Percentiles rank a stretch among this genome's conserved stretches.
These are phyloP conservation scores for Ariopsis seemanni DNA, from an alignment of 2,113 vertebrate genomes.

Conservation along the genomic window DNA sequence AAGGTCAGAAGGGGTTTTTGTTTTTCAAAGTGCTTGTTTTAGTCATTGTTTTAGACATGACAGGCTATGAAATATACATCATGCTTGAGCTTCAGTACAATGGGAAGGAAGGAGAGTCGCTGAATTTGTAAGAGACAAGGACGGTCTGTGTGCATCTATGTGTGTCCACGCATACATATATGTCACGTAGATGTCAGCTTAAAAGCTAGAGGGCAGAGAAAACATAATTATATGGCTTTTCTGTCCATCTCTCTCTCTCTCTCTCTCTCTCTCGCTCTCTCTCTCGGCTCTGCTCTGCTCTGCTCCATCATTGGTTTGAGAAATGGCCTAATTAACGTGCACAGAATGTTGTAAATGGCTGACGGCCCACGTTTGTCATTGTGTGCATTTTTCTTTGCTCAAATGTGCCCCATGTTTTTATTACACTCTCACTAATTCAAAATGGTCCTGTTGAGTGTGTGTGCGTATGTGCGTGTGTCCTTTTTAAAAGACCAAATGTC, in stretches of 20 bases:
- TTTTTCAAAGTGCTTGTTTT: conserved; percentile 15
- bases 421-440: conserved; percentile 9
- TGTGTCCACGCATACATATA: not conserved
- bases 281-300: not conserved
- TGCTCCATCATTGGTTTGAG: conserved; percentile 62
- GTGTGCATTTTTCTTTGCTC: conserved; percentile 5
- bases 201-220: conserved; percentile 41
- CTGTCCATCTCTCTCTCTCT: conserved; percentile 2
- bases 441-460: not conserved
- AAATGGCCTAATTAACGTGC: conserved; percentile 58
- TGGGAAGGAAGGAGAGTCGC: conserved; percentile 23
- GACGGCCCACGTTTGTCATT: conserved; percentile 12
- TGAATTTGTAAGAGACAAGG: conserved; percentile 32
- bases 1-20: conserved; percentile 2
- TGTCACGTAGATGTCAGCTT: conserved; percentile 44
- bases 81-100: conserved; percentile 37
- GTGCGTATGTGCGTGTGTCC: not conserved
- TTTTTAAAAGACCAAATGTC: conserved; percentile 11
- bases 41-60: conserved; percentile 39
- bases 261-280: not conserved
- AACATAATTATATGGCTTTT: conserved; percentile 48
- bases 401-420: conserved; percentile 16
- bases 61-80: conserved; percentile 48
- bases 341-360: conserved; percentile 31
- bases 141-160: conserved; percentile 4